Percentiles rank a stretch among this genome's conserved stretches.
phyloP scores from a whole-genome alignment of 2,797 vertebrate species.

The Sebastes iracundus region DNA sequence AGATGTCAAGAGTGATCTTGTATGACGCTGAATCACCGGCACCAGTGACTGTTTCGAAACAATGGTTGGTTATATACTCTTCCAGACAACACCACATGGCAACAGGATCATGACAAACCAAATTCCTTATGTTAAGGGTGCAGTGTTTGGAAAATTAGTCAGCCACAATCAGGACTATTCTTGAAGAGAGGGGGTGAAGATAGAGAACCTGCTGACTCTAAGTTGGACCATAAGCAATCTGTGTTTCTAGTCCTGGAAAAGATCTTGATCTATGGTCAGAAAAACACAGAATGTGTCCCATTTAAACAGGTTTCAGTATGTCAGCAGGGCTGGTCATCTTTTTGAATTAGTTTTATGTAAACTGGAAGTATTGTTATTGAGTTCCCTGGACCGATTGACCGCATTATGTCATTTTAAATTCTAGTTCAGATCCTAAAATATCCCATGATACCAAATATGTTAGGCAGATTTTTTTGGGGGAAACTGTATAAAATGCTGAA shows the following conservation, averaged over 20 bases:
- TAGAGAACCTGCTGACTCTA: not conserved
- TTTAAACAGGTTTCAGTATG: not conserved
- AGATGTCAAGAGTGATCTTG: not conserved
- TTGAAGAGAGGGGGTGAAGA: not conserved
- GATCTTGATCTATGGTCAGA: not conserved
- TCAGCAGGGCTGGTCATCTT: not conserved
- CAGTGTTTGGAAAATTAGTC: not conserved
- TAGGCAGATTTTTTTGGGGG: not conserved
- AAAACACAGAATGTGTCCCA: not conserved
- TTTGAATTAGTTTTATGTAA: not conserved
- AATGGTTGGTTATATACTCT: slow-evolving; percentile 30
- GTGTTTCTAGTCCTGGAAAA: not conserved
- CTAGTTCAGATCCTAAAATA: not conserved
- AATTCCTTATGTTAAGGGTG: not conserved
- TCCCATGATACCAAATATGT: not conserved
- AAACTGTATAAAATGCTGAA: not conserved
- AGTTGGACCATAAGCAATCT: not conserved
- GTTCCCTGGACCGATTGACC: not conserved
- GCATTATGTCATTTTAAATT: not conserved
- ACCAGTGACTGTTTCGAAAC: slow-evolving; percentile 33
- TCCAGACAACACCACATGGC: slow-evolving; percentile 41
- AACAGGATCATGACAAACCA: slow-evolving; percentile 9
- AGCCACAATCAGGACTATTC: not conserved
- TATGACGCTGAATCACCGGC: slow-evolving; percentile 54
- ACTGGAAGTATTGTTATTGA: not conserved